These are phyloP conservation scores for Julus scandinavius DNA, from an alignment of 2,888 invertebrate genomes.

Conservation along the genomic window DNA sequence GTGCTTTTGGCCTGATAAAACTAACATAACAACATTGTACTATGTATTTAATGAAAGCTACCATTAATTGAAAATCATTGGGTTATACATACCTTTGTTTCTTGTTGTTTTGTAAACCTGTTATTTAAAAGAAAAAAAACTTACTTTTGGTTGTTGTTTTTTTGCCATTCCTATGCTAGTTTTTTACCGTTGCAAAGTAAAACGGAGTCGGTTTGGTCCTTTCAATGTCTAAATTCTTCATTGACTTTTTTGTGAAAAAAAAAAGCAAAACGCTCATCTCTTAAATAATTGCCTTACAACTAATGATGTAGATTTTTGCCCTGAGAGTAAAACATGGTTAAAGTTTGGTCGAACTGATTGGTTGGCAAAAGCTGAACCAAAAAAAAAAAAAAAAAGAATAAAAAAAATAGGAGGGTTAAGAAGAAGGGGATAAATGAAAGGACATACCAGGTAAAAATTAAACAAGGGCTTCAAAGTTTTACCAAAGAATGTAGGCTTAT, in stretches of 20 bases:
- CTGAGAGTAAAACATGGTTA: conserved; percentile 19
- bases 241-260: conserved; percentile 10
- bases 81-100: neutral
- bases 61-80: conserved; percentile 2
- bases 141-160: neutral
- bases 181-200: conserved; percentile 5
- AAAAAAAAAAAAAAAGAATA: neutral
- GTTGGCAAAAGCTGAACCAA: neutral
- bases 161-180: neutral
- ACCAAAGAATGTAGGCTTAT: conserved; percentile 18
- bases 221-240: neutral
- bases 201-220: neutral
- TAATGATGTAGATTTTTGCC: conserved; percentile 20
- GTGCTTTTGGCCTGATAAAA: neutral
- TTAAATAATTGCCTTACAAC: conserved; percentile 1
- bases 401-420: conserved; percentile 8
- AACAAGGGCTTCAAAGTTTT: neutral
- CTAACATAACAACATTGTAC: neutral
- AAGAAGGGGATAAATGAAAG: conserved; percentile 36
- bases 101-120: neutral
- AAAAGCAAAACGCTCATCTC: conserved; percentile 25
- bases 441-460: conserved; percentile 19
- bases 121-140: neutral
- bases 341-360: neutral
- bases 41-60: neutral